Conservation (phyloP, 1,140 invertebrate species). For the Stenopsyche tienmushanensis region DNA sequence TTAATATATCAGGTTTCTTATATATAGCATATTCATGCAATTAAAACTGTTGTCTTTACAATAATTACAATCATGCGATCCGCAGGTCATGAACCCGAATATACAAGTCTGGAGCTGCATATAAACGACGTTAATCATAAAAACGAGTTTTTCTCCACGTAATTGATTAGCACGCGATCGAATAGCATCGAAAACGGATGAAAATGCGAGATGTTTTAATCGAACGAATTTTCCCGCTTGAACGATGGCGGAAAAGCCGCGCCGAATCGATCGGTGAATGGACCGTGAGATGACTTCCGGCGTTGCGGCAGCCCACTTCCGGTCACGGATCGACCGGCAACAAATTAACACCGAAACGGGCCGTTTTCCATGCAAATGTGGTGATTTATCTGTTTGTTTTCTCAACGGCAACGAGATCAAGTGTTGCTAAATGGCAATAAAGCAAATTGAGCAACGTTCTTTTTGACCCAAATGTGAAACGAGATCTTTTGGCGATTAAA, state of each 20-base stretch:
- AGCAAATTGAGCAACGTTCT: neutral
- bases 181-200: too few species aligned
- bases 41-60: too few species aligned
- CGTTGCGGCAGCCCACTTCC: slow-evolving; percentile 3
- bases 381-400: slow-evolving; percentile 6
- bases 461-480: slow-evolving; percentile 4
- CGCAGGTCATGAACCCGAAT: too few species aligned
- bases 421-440: neutral
- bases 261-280: neutral
- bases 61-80: too few species aligned
- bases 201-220: too few species aligned
- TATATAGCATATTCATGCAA: too few species aligned
- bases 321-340: neutral
- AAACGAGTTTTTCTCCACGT: too few species aligned
- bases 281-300: slow-evolving; percentile 12
- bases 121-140: too few species aligned
- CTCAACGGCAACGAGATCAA: neutral
- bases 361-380: neutral
- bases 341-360: neutral
- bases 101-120: too few species aligned
- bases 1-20: too few species aligned
- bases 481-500: neutral
- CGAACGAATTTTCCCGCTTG: slow-evolving; percentile 6
- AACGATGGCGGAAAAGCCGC: slow-evolving; percentile 1
- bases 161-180: too few species aligned